Evolutionary conservation across 2,888 invertebrate species (phyloP), one percentile per base, ranked within the genome.

Genomic region (Drosophila anceps): DNA sequence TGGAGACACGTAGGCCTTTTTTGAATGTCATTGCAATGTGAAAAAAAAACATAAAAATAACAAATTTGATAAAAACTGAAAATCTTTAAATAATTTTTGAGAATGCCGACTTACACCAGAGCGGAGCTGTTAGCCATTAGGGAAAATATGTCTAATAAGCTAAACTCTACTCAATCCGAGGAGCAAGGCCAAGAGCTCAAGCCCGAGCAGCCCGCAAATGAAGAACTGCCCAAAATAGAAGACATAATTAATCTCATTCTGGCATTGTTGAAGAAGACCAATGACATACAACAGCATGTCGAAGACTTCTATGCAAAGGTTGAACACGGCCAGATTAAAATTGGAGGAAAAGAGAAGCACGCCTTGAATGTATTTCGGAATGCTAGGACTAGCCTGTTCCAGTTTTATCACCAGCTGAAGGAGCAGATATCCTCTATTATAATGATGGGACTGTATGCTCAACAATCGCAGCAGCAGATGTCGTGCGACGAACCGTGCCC

Each of bases 191-290:
- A 39, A n/a, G 8, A 15, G n/a, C 7, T n/a, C 6, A 15, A 35
- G 37, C 37, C 37, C 8, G 2, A 39, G 41, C 10, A 18, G 1
- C n/a, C 1, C 13, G 44, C 7, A 6, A 12, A 4, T 24, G 44
- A 1, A 24, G 8, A 10, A 4, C 27, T 1, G 15, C 2, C 24
- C 7, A 3, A 4, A 0, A 0, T 4, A 9, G 8, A 9, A 8
- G 15, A 15, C 1, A 8, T 27, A 7, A 1, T 15, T 2, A 8
- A 1, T 0, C 24, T 4, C 46, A 10, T 29, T 10, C 29, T 5
- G 5, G 3, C 29, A 1, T n/a, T 48, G 29, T n/a, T 29, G 9
- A 9, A 10, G 48, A 29, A n/a, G 10, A n/a, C n/a, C 48, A 9
- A 6, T 10, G n/a, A 48, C 1, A 33, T 50, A 4, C 8, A 50